Base-by-base conservation (phyloP, 1,140 invertebrate species). In the Caenorhabditis brenneri region DNA sequence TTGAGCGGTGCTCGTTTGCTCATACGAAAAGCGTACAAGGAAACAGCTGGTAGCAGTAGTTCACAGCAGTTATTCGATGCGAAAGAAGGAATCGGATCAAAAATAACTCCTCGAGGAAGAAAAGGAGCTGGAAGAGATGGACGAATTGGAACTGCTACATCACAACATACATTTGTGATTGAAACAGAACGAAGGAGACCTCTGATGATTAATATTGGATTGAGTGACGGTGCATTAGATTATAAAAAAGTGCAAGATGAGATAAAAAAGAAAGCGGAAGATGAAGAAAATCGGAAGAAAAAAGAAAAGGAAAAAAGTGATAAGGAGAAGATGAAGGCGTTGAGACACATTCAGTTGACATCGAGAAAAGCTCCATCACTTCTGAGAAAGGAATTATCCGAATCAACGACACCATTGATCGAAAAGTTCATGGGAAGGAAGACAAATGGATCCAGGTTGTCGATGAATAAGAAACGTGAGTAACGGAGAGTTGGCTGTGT, bases 1-100 rank as follows among this genome's bases (percentile, higher is more conserved):
- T 33, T 80, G 12, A 80, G 79, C 79, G 79, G 79, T 80, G 79
- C 79, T 80, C 79, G 79, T 29, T 58, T 80, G 31, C 79, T 80
- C 19, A 51, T 80, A 2, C 79, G 79, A 39, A 80, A 55, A 31
- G 79, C 79, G 16, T 51, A 51, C 31, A 80, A 80, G 31, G 79
- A 80, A 19, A 39, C 51, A 80, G 51, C 79, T 51, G 31, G 29
- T 10, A 1, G 15, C n/a, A 31, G 46, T 53, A 33, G 33, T 22
- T 36, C 24, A 5, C 31, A 36, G n/a, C n/a, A n/a, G 29, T 10
- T 80, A 24, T 39, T 31, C 4, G 79, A 80, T 33, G 36, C 22
- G 15, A 80, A 80, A 80, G 51, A 80, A 10, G 79, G 29, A 55
- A 31, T 53, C 9, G 51, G 48, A 12, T 80, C 48, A 22, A 51